Percentiles rank a stretch among this genome's conserved stretches.
Conservation (phyloP, 2,888 invertebrate species). For the Cinara cedri region DNA sequence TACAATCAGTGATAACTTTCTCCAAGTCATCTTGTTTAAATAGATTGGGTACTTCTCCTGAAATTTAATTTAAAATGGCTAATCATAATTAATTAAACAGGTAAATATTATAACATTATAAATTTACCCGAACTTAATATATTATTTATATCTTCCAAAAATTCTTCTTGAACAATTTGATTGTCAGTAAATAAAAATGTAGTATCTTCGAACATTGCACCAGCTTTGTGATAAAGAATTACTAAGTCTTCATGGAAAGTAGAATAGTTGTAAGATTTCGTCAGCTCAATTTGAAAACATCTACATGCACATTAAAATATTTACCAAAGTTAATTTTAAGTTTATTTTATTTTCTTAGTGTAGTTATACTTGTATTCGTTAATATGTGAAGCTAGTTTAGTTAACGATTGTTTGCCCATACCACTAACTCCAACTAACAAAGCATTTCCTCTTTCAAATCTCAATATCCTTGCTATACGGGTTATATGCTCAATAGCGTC, state of each 20-base stretch:
- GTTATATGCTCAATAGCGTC: slow-evolving; percentile 95
- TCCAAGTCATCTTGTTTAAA: slow-evolving; percentile 87
- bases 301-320: slow-evolving; percentile 63
- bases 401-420: slow-evolving; percentile 89
- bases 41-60: slow-evolving; percentile 89
- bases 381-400: slow-evolving; percentile 87
- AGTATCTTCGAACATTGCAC: slow-evolving; percentile 82
- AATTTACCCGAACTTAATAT: slow-evolving; percentile 86
- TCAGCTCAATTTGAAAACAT: slow-evolving; percentile 87
- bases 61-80: slow-evolving; percentile 43
- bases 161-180: slow-evolving; percentile 85
- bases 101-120: background rate
- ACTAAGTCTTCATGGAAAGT: slow-evolving; percentile 83
- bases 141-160: slow-evolving; percentile 94
- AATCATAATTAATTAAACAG: background rate
- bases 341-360: background rate
- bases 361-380: slow-evolving; percentile 87
- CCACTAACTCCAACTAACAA: slow-evolving; percentile 91
- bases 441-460: slow-evolving; percentile 90
- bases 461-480: slow-evolving; percentile 85
- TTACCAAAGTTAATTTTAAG: too few species aligned
- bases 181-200: slow-evolving; percentile 89
- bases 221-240: slow-evolving; percentile 78
- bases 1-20: slow-evolving; percentile 77
- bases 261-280: slow-evolving; percentile 78